Conservation (phyloP, 2,888 invertebrate genomes). For the Sarcophaga caerulescens region DNA sequence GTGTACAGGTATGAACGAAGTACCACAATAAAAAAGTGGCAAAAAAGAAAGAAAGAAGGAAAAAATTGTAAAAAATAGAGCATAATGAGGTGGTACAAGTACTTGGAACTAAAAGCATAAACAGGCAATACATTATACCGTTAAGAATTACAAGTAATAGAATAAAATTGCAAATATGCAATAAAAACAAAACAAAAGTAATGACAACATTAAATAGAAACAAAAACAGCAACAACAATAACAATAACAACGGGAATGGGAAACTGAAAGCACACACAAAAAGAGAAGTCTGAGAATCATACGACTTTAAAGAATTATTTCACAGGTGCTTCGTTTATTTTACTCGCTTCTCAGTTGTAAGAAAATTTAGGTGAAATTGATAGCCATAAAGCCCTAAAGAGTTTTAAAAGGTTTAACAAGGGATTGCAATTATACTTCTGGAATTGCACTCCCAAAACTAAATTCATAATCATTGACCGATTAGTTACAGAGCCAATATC, state of each 20-base stretch:
- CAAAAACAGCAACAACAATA: conserved; percentile 15
- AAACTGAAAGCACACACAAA: background rate
- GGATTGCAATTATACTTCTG: too few relatives aligned
- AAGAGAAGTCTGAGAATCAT: background rate
- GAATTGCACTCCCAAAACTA: too few relatives aligned
- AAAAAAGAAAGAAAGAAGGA: background rate
- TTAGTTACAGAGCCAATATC: too few relatives aligned
- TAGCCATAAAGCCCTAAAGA: too few relatives aligned
- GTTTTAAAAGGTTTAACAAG: too few relatives aligned
- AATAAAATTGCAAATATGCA: background rate
- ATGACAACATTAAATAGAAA: conserved; percentile 12
- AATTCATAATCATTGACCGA: too few relatives aligned
- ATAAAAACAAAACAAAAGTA: background rate
- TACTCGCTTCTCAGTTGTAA: background rate
- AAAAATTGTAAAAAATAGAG: conserved; percentile 5
- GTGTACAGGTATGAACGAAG: background rate
- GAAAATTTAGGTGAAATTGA: too few relatives aligned
- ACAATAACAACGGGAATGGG: conserved; percentile 14
- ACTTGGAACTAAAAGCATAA: conserved; percentile 20
- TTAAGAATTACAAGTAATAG: background rate
- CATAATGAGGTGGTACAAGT: conserved; percentile 29
- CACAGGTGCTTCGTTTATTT: conserved; percentile 28
- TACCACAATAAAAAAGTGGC: background rate
- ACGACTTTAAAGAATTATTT: conserved; percentile 28
- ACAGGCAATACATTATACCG: conserved; percentile 28